Base-by-base conservation (phyloP, 2,888 invertebrate genomes). In the Cheilosia scutellata region DNA sequence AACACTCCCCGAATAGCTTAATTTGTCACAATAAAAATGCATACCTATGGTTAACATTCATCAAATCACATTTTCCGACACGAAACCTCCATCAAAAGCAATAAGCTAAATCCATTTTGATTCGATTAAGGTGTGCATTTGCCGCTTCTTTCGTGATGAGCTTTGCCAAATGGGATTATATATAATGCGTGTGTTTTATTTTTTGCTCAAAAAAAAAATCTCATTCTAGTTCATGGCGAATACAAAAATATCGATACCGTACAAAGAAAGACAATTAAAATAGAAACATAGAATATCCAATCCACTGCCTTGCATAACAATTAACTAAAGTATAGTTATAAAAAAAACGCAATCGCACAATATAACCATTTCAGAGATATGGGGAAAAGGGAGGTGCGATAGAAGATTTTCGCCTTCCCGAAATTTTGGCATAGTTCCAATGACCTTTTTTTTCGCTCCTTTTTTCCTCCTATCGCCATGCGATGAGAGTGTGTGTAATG, bases 391-490 rank as follows among this genome's bases (percentile, higher is more conserved):
- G 44, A 37, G 53, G 42, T 47, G 40, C 27, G 6, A 49, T 27
- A 51, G 29, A 16, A 40, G 77, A 55, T 60, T 66, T 55, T 62
- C 31, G 44, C 37, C 70, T 65, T 53, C 31, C 51, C 75, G 75
- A 42, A 78, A 40, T 66, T 42, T 58, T 84, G 84, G 84, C 84
- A 84, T 40, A 33, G 42, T 65, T 79, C 84, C 84, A 84, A 47
- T 53, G 72, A 72, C 49, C 51, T 65, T 58, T 72, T 44, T 77
- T 74, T 83, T 62, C 66, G 74, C 68, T 40, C 27, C 13, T 51
- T 51, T 31, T 9, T 33, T 37, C 37, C 62, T 63, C 51, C 29
- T 65, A 71, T 71, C 20, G 75, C 51, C 53, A 25, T 75, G 16
- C 42, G 58, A 60, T 72, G 49, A 49, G 29, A 65, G 55, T 87